Base-by-base conservation (phyloP, 1,140 invertebrate genomes). In the Drosophila insularis region DNA sequence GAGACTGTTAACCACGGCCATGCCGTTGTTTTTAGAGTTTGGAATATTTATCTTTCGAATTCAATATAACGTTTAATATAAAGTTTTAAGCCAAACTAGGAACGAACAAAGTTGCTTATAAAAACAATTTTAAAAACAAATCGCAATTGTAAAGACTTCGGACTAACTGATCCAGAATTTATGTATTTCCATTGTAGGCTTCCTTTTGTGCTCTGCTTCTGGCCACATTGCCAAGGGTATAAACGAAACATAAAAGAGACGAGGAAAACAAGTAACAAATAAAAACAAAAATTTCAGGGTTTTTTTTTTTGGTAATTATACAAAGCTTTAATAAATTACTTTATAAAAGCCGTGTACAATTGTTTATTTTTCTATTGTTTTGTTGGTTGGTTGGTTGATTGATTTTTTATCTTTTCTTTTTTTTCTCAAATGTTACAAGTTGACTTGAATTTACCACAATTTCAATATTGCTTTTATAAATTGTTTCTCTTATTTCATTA, bases 261-360 rank as follows among this genome's bases (percentile, higher is more conserved):
- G 56, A 74, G 32, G 62, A 67, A 40, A 50, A 5, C 37, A 37
- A 58, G 53, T 61, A 40, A 62, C 43, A 71, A 89, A 87, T 87
- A 71, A 87, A 77, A 87, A 87, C 76, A 80, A 84, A 84, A 80
- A 54, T 58, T 43, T 55, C 4, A 13, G 46, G 58, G 27, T 54
- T 70, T 78, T 84, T 80, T 80, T 84, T 81, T 86, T 84, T 54
- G 61, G 68, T 77, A 89, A 87, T 87, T 72, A 89, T 89, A 87
- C 82, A 87, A 89, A 84, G 84, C 82, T 84, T 87, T 66, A 53
- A 81, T 84, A 89, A 89, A 80, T 87, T 80, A 35, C 73, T 87
- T 89, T 80, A 84, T 56, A 61, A 89, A 89, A 87, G 82, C 84
- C 53, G 23, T 80, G 82, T 80, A 87, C 70, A 87, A 87, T 87